Conservation (phyloP, 2,113 vertebrate genomes). For the Phyllopteryx taeniolatus region DNA sequence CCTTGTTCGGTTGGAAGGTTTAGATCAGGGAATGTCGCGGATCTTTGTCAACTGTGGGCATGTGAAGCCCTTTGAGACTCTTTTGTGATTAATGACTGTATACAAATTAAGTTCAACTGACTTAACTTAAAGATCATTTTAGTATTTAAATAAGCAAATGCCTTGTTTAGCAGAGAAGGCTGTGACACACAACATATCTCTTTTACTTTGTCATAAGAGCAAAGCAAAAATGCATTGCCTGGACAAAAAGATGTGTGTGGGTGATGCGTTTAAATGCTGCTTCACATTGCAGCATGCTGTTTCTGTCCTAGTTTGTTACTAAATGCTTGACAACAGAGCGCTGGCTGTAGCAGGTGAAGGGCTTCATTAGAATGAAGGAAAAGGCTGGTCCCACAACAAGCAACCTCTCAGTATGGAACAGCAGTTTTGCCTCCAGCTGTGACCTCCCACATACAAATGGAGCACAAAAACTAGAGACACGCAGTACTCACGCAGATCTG, state of each 20-base stretch:
- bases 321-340: slow-evolving; percentile 40
- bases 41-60: no score
- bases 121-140: neutral
- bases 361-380: slow-evolving; percentile 52
- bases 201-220: neutral
- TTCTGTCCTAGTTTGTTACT: slow-evolving; percentile 31
- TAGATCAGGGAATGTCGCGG: no score
- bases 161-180: neutral
- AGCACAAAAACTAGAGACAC: slow-evolving; percentile 40
- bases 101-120: no score
- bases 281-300: neutral
- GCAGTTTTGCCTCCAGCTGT: slow-evolving; percentile 63
- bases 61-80: no score
- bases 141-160: neutral
- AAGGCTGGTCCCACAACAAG: slow-evolving; percentile 52
- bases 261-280: neutral
- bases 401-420: slow-evolving; percentile 58
- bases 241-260: neutral
- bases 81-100: no score
- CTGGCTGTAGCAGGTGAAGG: slow-evolving; percentile 56
- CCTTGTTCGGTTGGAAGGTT: no score
- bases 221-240: neutral
- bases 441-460: slow-evolving; percentile 58
- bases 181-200: neutral
- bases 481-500: slow-evolving; percentile 20